A percentile compares a stretch with the other conserved stretches of the same genome.
These are phyloP conservation scores for Harpagoxenus sublaevis DNA, from an alignment of 2,888 invertebrate species.

Conservation along the genomic window DNA sequence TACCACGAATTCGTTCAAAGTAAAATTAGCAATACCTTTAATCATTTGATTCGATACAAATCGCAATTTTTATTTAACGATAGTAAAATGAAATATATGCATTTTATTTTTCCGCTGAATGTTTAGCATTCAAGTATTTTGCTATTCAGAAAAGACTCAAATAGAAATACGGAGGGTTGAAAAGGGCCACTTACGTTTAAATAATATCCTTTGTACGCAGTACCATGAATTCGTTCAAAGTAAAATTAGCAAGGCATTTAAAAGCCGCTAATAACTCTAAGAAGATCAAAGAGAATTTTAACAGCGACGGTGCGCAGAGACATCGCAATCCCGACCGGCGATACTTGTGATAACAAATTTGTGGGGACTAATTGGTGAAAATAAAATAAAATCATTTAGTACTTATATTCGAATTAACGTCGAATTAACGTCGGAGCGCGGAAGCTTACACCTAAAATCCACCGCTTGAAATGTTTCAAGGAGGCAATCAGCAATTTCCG, in stretches of 20 bases:
- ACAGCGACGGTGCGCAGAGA: not conserved
- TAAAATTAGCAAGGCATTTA: slow-evolving; percentile 29
- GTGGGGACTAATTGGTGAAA: slow-evolving; percentile 18
- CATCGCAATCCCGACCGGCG: not conserved
- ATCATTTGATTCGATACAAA: too few relatives aligned
- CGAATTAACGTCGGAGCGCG: not conserved
- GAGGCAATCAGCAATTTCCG: not conserved
- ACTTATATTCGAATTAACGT: not conserved
- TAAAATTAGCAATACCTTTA: slow-evolving; percentile 17
- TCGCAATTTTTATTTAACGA: not conserved
- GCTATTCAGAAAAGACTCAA: not conserved
- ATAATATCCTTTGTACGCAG: slow-evolving; percentile 15
- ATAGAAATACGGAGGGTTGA: not conserved
- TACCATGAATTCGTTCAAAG: slow-evolving; percentile 4
- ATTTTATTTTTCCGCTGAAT: not conserved
- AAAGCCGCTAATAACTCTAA: slow-evolving; percentile 30
- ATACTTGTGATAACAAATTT: slow-evolving; percentile 16
- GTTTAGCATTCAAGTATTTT: not conserved
- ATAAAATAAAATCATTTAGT: slow-evolving; percentile 25
- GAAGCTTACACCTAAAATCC: not conserved
- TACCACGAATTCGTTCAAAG: not conserved
- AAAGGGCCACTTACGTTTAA: slow-evolving; percentile 25
- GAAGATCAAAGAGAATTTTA: slow-evolving; percentile 46
- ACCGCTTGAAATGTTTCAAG: not conserved
- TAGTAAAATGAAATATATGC: not conserved